Evolutionary conservation across 2,113 vertebrate species (phyloP).

Genomic region (Vireo altiloquus): DNA sequence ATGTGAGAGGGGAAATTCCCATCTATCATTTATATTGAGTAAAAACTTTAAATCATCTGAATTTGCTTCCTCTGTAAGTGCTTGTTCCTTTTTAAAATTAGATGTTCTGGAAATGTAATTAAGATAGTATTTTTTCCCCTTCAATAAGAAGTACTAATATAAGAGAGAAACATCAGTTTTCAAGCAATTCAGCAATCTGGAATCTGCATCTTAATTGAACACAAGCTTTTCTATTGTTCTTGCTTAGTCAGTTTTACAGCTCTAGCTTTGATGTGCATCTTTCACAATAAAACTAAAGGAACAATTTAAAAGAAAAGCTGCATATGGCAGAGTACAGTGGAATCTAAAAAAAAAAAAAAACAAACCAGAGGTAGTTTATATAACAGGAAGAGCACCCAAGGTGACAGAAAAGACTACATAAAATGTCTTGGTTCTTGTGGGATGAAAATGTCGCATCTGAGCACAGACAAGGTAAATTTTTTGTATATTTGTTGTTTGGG

Average conservation of each 20-base stretch:
- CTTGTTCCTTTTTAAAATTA: background rate
- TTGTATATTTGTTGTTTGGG: background rate
- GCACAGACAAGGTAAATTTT: background rate
- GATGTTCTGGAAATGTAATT: slow-evolving; percentile 30
- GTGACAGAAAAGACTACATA: background rate
- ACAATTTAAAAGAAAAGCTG: background rate
- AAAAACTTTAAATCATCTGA: background rate
- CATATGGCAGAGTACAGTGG: background rate
- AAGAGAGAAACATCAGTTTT: slow-evolving; percentile 20
- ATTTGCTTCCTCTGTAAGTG: background rate
- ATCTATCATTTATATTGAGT: background rate
- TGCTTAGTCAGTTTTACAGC: slow-evolving; percentile 14
- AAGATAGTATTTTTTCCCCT: background rate
- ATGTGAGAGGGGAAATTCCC: background rate
- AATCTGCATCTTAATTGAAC: slow-evolving; percentile 28
- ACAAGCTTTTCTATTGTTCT: slow-evolving; percentile 1
- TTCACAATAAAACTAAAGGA: background rate
- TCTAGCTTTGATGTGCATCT: background rate
- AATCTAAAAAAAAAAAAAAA: background rate
- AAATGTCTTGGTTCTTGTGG: background rate
- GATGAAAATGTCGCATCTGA: background rate
- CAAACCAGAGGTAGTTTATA: background rate
- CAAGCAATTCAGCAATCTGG: background rate
- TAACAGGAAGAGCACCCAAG: background rate
- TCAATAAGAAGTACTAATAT: background rate